These are phyloP conservation scores for Piscicola geometra DNA, from an alignment of 2,888 invertebrate genomes.

Conservation along the genomic window DNA sequence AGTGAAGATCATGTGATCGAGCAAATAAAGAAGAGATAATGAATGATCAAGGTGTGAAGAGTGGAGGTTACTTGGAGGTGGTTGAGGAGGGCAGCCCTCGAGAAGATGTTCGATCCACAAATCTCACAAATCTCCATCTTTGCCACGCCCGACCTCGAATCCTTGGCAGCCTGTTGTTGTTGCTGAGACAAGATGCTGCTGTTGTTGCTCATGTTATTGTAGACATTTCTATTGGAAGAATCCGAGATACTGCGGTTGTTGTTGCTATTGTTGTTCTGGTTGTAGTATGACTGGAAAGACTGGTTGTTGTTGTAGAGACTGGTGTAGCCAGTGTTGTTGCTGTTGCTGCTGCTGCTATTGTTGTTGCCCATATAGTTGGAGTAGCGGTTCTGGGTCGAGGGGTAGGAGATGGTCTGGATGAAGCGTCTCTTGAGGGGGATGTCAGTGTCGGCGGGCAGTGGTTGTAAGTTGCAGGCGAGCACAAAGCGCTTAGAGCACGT, in stretches of 20 bases:
- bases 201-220: constrained; percentile 18
- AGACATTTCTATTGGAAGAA: neutral
- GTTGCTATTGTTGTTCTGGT: neutral
- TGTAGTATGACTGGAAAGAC: constrained; percentile 14
- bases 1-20: too few relatives aligned
- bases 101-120: constrained; percentile 30
- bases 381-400: constrained; percentile 17
- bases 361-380: constrained; percentile 27
- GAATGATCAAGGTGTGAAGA: too few relatives aligned
- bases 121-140: constrained; percentile 37
- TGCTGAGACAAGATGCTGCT: neutral
- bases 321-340: neutral
- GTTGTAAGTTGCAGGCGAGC: constrained; percentile 36
- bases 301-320: constrained; percentile 15
- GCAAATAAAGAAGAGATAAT: too few relatives aligned
- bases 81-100: constrained; percentile 32
- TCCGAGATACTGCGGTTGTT: neutral
- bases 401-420: constrained; percentile 27
- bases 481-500: constrained; percentile 37
- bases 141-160: constrained; percentile 3
- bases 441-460: constrained; percentile 38
- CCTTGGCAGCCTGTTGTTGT: constrained; percentile 15
- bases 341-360: constrained; percentile 4
- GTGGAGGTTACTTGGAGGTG: constrained; percentile 27
- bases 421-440: constrained; percentile 32